These are phyloP conservation scores for Miichthys miiuy DNA, from an alignment of 2,797 vertebrate species.

Conservation along the genomic window DNA sequence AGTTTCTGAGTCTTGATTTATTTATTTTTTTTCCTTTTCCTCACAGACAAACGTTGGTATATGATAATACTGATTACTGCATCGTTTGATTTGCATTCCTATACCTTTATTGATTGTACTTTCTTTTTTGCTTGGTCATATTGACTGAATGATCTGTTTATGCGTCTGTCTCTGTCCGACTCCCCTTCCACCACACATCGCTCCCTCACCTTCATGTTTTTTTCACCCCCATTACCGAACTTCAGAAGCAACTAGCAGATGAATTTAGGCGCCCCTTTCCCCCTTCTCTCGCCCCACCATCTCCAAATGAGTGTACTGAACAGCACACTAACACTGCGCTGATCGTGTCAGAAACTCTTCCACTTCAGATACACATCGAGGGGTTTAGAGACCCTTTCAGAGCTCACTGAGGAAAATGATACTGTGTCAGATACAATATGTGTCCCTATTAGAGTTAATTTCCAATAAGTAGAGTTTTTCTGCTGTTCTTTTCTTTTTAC, in stretches of 20 bases:
- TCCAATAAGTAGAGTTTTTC: constrained; percentile 45
- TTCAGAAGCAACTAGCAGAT: constrained; percentile 73
- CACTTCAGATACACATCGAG: constrained; percentile 40
- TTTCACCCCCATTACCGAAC: constrained; percentile 51
- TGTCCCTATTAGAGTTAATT: constrained; percentile 62
- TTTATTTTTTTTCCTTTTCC: constrained; percentile 49
- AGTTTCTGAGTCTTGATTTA: constrained; percentile 45
- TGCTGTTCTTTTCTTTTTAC: constrained; percentile 31
- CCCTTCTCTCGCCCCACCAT: constrained; percentile 19
- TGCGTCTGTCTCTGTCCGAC: constrained; percentile 60
- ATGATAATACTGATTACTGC: constrained; percentile 67
- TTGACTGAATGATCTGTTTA: constrained; percentile 76
- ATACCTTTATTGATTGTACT: constrained; percentile 72
- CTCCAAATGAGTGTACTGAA: constrained; percentile 48
- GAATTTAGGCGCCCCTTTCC: constrained; percentile 31
- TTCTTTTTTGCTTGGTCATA: constrained; percentile 76
- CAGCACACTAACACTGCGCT: constrained; percentile 50
- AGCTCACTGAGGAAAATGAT: constrained; percentile 47
- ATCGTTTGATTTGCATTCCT: constrained; percentile 73
- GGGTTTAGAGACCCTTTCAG: constrained; percentile 52
- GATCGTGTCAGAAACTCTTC: constrained; percentile 54
- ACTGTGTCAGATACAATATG: constrained; percentile 54
- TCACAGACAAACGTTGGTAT: constrained; percentile 67
- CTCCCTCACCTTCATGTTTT: constrained; percentile 54
- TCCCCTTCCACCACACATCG: constrained; percentile 22